Base-by-base conservation (phyloP, 2,113 vertebrate genomes). In the Nerophis ophidion region DNA sequence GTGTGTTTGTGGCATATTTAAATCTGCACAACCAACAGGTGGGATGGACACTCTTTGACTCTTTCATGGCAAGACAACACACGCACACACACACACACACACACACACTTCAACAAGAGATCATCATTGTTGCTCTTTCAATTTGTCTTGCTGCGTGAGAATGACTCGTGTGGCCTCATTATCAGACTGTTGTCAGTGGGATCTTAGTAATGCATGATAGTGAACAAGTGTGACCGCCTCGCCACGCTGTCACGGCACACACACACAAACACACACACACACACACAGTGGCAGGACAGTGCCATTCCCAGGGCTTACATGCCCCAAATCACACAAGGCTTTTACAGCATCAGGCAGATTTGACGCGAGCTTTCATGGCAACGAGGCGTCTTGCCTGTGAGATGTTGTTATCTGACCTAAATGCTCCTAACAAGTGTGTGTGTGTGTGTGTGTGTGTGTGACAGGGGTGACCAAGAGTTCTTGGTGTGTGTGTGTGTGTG, bases 361-460 rank as follows among this genome's bases (percentile, higher is more conserved):
- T 89, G 88, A 90, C 72, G 74, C 77, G 87, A 86, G 85, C 84
- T 86, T 83, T 85, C 77, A 80, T 80, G 84, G 82, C 82, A 87
- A 81, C 77, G 66, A 66, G 65, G 84, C 82, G 83, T 68, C 79
- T 72, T 81, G 80, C 81, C 80, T 74, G 80, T 70, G 79, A 87
- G 83, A 85, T 75, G 79, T 71, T 82, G 79, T 85, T 86, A 84
- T 85, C 80, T 92, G 88, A 92, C 83, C 82, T 90, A 90, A 92
- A 91, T 87, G 89, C 88, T 86, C 77, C 86, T 87, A 91, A 91
- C 89, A 85, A 87, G 77, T 86, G 77, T 79, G 7, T 60, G 54
- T 63, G 42, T 60, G 33, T 35, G 50, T 14, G 40, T n/a, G 34
- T 19, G 33, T 33, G 54, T 33, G 26, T 54, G 6, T n/a, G 50